Conservation (phyloP, 2,888 invertebrate species). For the Auanema sp. region DNA sequence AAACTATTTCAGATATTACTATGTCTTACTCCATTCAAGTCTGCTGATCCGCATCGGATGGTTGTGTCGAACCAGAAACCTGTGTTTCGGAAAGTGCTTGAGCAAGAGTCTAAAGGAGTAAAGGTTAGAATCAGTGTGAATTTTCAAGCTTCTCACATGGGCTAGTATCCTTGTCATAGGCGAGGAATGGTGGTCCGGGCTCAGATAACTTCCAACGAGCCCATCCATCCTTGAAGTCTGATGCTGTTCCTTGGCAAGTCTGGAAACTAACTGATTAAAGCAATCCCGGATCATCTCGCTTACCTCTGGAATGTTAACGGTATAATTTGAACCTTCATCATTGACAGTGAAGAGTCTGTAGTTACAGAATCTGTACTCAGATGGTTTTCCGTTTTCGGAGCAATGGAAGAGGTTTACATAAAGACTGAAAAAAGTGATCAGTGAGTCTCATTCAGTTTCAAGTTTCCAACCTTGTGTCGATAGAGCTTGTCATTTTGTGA, state of each 20-base stretch:
- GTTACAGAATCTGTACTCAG: slow-evolving; percentile 39
- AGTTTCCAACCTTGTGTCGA: slow-evolving; percentile 26
- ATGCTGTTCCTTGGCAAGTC: slow-evolving; percentile 44
- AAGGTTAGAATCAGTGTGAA: not conserved
- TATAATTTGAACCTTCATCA: slow-evolving; percentile 29
- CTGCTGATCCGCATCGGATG: slow-evolving; percentile 43
- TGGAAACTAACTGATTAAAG: too few relatives aligned
- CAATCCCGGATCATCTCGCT: too few relatives aligned
- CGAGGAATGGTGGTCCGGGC: slow-evolving; percentile 47
- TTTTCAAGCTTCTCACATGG: not conserved
- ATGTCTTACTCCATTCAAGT: slow-evolving; percentile 44
- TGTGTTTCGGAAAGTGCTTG: slow-evolving; percentile 43
- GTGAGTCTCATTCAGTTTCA: not conserved
- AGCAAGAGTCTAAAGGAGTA: slow-evolving; percentile 24
- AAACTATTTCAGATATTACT: not conserved
- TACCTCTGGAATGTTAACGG: slow-evolving; percentile 37
- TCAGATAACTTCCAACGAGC: slow-evolving; percentile 43
- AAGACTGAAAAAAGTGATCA: slow-evolving; percentile 25
- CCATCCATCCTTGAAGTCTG: slow-evolving; percentile 53
- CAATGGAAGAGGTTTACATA: slow-evolving; percentile 42
- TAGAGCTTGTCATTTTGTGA: slow-evolving; percentile 37
- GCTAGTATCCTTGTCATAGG: slow-evolving; percentile 29
- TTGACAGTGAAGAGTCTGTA: slow-evolving; percentile 36
- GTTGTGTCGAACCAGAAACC: slow-evolving; percentile 50
- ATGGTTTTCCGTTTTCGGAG: slow-evolving; percentile 27